Evolutionary conservation across 2,113 vertebrate genomes (phyloP).

Genomic region (Chitala chitala): DNA sequence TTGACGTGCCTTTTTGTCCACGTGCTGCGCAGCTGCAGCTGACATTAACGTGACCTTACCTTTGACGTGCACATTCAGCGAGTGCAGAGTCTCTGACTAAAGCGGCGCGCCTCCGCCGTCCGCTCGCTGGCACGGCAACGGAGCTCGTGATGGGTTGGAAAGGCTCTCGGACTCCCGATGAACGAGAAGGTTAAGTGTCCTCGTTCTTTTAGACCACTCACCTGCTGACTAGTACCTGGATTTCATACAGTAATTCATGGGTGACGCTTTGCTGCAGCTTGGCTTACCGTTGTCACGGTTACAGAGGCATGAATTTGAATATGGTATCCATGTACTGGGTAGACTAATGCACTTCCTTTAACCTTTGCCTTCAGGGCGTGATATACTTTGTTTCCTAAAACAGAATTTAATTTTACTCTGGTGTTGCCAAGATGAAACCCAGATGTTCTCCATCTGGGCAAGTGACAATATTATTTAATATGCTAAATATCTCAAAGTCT

Average conservation of each 20-base stretch:
- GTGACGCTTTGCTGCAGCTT: slow-evolving; percentile 29
- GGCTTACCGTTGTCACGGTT: slow-evolving; percentile 27
- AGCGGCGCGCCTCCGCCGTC: neutral
- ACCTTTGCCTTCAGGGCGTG: neutral
- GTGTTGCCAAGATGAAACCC: too few relatives aligned
- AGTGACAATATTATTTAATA: too few relatives aligned
- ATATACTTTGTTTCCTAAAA: too few relatives aligned
- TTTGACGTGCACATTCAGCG: neutral
- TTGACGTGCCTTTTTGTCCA: too few relatives aligned
- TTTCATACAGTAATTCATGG: slow-evolving; percentile 38
- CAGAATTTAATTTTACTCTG: too few relatives aligned
- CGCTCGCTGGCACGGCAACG: neutral
- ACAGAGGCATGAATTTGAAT: slow-evolving; percentile 31
- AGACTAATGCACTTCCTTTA: neutral
- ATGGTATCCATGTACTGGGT: slow-evolving; percentile 30
- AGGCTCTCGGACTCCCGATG: slow-evolving; percentile 23
- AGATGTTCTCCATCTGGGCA: too few relatives aligned
- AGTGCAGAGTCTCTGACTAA: neutral
- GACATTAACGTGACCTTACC: too few relatives aligned
- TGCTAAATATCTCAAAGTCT: too few relatives aligned
- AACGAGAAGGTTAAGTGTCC: slow-evolving; percentile 32
- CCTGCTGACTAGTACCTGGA: slow-evolving; percentile 26
- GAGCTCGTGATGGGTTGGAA: slow-evolving; percentile 17
- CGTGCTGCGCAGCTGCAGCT: too few relatives aligned
- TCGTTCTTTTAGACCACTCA: neutral